Percentiles rank a stretch among this genome's conserved stretches.
Conservation (phyloP, 2,797 vertebrate genomes). For the Petrocephalus schoutedeni region DNA sequence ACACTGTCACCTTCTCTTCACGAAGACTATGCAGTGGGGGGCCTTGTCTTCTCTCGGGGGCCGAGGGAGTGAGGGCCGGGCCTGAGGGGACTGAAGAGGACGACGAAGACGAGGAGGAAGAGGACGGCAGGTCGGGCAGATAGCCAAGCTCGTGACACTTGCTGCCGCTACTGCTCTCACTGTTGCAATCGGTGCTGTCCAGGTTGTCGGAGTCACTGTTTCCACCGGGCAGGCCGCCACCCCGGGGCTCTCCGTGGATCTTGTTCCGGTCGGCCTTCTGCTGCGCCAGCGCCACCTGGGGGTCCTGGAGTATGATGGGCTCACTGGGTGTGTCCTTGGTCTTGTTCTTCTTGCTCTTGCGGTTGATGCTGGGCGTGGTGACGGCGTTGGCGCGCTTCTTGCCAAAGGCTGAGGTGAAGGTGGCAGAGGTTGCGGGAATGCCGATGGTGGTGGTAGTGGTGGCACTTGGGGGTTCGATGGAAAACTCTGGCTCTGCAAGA, state of each 20-base stretch:
- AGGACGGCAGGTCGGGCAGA: slow-evolving; percentile 76
- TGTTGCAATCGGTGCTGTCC: slow-evolving; percentile 93
- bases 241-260: slow-evolving; percentile 88
- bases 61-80: slow-evolving; percentile 44
- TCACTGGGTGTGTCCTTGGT: slow-evolving; percentile 88
- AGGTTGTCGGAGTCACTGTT: slow-evolving; percentile 93
- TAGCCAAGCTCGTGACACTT: slow-evolving; percentile 88
- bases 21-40: slow-evolving; percentile 65
- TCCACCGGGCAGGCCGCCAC: slow-evolving; percentile 75
- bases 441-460: slow-evolving; percentile 98
- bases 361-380: slow-evolving; percentile 88
- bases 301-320: slow-evolving; percentile 90
- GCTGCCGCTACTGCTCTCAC: slow-evolving; percentile 86
- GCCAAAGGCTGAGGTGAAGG: slow-evolving; percentile 90
- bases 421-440: slow-evolving; percentile 91
- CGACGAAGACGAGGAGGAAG: slow-evolving; percentile 61
- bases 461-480: slow-evolving; percentile 94
- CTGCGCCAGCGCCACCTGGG: slow-evolving; percentile 88
- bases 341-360: slow-evolving; percentile 99
- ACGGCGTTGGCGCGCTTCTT: slow-evolving; percentile 92
- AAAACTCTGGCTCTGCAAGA: slow-evolving; percentile 80
- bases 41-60: slow-evolving; percentile 74
- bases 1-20: slow-evolving; percentile 79
- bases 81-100: slow-evolving; percentile 51
- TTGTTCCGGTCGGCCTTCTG: slow-evolving; percentile 97